Evolutionary conservation across 1,140 invertebrate species (phyloP).

Genomic region (Diachasma alloeum): DNA sequence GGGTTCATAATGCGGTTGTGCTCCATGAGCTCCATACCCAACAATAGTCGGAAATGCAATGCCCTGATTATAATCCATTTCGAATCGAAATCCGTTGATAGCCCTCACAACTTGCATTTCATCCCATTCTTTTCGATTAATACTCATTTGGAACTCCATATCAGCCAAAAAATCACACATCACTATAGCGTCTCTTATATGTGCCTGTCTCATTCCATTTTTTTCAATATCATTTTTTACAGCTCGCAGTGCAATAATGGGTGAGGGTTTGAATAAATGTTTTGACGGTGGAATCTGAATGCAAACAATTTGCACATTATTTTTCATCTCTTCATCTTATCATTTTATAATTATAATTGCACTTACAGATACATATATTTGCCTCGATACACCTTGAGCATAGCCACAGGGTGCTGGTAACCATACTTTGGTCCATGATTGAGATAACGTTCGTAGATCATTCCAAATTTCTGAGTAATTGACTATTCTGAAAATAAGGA

Average conservation of each 20-base stretch:
- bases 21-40: conserved; percentile 86
- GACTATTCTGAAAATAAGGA: conserved; percentile 67
- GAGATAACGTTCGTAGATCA: conserved; percentile 73
- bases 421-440: conserved; percentile 74
- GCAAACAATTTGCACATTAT: too few relatives aligned
- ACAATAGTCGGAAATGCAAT: conserved; percentile 89
- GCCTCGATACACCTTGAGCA: conserved; percentile 78
- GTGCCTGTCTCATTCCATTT: conserved; percentile 86
- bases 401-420: conserved; percentile 77
- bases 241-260: conserved; percentile 83
- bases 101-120: conserved; percentile 75
- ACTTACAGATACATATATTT: conserved; percentile 75
- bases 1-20: conserved; percentile 90
- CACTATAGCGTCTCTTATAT: conserved; percentile 86
- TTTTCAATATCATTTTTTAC: conserved; percentile 88
- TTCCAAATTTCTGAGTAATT: conserved; percentile 76
- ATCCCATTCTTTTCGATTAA: conserved; percentile 67
- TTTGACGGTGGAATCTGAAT: conserved; percentile 65
- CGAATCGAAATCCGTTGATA: conserved; percentile 73
- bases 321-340: too few relatives aligned
- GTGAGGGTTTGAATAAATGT: conserved; percentile 71
- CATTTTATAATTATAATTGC: neutral
- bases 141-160: conserved; percentile 73
- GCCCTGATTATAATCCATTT: conserved; percentile 75
- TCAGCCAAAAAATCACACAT: conserved; percentile 91